Evolutionary conservation across 1,140 invertebrate genomes (phyloP).

Genomic region (Drosophila repletoides): DNA sequence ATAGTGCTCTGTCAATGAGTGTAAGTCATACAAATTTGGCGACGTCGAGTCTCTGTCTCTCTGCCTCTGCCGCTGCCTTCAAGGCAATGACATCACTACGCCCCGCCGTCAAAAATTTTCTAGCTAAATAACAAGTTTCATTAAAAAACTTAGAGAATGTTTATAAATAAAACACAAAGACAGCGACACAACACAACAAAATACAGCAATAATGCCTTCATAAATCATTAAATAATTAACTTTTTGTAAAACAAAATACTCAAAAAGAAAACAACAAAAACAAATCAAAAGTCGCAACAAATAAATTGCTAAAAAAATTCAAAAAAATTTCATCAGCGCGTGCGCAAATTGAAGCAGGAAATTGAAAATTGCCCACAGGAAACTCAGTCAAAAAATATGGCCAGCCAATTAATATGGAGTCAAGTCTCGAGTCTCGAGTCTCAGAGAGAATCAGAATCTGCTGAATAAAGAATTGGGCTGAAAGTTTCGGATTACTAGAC

Average conservation of each 20-base stretch:
- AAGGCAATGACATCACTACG: constrained; percentile 57
- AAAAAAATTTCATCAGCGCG: constrained; percentile 29
- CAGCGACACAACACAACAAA: constrained; percentile 35
- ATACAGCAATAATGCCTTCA: constrained; percentile 45
- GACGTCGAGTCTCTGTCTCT: constrained; percentile 51
- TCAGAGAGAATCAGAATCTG: constrained; percentile 19
- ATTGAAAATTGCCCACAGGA: constrained; percentile 62
- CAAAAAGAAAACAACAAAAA: no score
- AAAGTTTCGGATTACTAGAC: constrained; percentile 37
- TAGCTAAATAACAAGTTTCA: constrained; percentile 71
- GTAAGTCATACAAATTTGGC: constrained; percentile 58
- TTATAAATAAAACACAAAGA: constrained; percentile 73
- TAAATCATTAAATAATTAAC: constrained; percentile 81
- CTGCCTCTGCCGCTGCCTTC: constrained; percentile 4
- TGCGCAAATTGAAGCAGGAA: constrained; percentile 62
- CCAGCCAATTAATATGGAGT: constrained; percentile 38
- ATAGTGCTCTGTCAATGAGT: not conserved
- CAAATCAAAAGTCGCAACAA: constrained; percentile 27
- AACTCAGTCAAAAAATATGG: constrained; percentile 36
- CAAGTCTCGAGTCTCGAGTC: no score
- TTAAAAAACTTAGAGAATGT: constrained; percentile 68
- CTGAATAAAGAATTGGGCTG: constrained; percentile 7
- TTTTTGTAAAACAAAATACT: constrained; percentile 62
- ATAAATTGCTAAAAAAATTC: constrained; percentile 24
- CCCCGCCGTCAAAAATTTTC: constrained; percentile 28